Conservation (phyloP, 92 coral and sea anemone genomes). For the Scolanthus callimorphus region DNA sequence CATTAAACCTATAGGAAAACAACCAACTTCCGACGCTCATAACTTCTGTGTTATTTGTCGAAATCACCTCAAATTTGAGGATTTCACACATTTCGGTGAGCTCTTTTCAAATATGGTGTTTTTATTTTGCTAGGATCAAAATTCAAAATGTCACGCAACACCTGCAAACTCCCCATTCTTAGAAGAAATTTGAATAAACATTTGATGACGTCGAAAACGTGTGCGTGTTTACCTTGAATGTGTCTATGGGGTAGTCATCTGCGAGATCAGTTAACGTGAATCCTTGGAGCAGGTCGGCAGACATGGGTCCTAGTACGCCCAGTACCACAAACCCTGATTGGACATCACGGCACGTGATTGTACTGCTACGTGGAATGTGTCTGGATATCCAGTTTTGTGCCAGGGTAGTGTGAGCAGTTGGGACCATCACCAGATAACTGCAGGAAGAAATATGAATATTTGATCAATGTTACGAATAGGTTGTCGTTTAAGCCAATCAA, state of each 20-base stretch:
- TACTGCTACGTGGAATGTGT: constrained; percentile 40
- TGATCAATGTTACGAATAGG: background rate
- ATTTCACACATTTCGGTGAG: no score
- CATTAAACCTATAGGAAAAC: no score
- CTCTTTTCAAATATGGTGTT: no score
- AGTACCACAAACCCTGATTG: constrained; percentile 69
- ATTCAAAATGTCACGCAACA: no score
- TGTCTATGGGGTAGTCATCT: constrained; percentile 50
- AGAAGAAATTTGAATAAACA: no score
- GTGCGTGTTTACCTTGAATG: constrained; percentile 84
- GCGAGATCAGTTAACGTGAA: constrained; percentile 68
- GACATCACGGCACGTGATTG: constrained; percentile 39
- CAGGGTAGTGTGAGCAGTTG: constrained; percentile 31
- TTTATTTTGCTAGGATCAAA: no score
- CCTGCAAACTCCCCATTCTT: no score
- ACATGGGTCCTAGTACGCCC: constrained; percentile 74
- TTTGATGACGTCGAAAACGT: no score
- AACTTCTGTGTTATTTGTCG: no score
- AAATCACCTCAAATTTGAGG: no score
- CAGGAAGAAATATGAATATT: background rate
- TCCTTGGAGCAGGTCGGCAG: constrained; percentile 68
- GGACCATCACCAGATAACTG: constrained; percentile 24
- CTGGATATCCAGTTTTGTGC: constrained; percentile 66
- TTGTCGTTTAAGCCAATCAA: no score
- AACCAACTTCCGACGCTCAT: no score